Evolutionary conservation across 2,797 vertebrate species (phyloP), one percentile per base, ranked within the genome.

Genomic region (Sebastiscus albofasciatus): DNA sequence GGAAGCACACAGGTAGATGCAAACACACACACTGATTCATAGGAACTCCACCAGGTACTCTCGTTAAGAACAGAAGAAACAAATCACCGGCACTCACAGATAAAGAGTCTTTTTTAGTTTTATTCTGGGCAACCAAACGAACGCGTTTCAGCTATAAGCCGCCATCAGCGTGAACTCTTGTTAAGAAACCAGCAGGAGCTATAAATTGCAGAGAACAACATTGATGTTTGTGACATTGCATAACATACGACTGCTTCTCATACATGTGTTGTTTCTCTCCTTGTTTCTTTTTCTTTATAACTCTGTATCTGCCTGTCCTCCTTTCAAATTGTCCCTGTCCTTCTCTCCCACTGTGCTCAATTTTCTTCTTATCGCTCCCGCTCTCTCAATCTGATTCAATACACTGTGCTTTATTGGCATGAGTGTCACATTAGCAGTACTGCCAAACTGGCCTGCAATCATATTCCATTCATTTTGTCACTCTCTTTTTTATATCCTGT

Each of bases 381-480:
- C 54, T 71, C 36, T 61, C 58, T 82, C 72, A 67, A 58, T 83
- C 73, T 60, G 58, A 86, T 84, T 84, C 75, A 84, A 70, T 77
- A 72, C 70, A 16, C 42, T 14, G 26, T 24, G 67, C 31, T 81
- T 83, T 79, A 83, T 78, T 88, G 74, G 78, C 72, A 80, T 72
- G 56, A 72, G 67, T 67, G 76, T 80, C 82, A 87, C 84, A 90
- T 90, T 82, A 88, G 77, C 69, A 49, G 69, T 54, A 34, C 26
- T 49, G 81, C 46, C 42, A 2, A 78, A 72, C 58, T 79, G 75
- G 67, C 67, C 77, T 22, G 67, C 81, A 81, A 84, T 85, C 72
- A 72, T 68, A 46, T 73, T 89, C 69, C 26, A 29, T 87, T 87
- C 55, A 80, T 86, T 75, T 61, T 88, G 68, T 65, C 56, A 72